These are phyloP conservation scores for Pygoscelis antarcticus DNA, from an alignment of 2,113 vertebrate species.

Conservation along the genomic window DNA sequence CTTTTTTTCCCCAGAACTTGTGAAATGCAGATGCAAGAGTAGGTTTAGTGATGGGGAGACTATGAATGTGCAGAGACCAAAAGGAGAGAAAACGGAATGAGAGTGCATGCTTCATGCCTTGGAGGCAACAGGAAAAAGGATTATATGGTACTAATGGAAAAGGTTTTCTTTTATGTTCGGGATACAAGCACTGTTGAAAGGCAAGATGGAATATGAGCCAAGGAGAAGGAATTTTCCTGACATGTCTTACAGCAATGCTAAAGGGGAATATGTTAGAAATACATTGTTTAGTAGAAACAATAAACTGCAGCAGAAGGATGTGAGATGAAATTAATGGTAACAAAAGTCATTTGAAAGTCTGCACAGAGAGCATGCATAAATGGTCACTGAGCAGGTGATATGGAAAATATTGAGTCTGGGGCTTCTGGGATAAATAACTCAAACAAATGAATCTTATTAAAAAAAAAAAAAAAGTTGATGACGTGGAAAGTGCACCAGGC, in stretches of 20 bases:
- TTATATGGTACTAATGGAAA: neutral
- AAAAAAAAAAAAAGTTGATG: neutral
- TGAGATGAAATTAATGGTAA: neutral
- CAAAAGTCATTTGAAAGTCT: neutral
- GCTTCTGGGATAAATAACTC: neutral
- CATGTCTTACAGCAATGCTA: neutral
- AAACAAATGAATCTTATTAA: neutral
- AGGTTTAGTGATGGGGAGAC: neutral
- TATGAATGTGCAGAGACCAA: neutral
- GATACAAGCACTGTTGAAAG: neutral
- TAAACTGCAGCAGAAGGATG: neutral
- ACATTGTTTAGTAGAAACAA: neutral
- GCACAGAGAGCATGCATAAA: neutral
- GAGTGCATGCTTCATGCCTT: neutral
- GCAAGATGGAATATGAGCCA: neutral
- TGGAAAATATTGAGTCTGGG: neutral
- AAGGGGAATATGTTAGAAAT: neutral
- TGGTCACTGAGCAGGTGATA: neutral
- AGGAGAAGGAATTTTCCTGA: neutral
- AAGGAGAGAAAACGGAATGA: neutral
- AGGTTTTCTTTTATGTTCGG: neutral
- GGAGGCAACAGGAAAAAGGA: neutral
- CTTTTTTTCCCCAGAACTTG: accelerated
- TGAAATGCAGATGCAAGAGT: neutral
- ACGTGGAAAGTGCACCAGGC: neutral